These are phyloP conservation scores for Pygmarrhopalites habei DNA, from an alignment of 1,140 invertebrate species.

Conservation along the genomic window DNA sequence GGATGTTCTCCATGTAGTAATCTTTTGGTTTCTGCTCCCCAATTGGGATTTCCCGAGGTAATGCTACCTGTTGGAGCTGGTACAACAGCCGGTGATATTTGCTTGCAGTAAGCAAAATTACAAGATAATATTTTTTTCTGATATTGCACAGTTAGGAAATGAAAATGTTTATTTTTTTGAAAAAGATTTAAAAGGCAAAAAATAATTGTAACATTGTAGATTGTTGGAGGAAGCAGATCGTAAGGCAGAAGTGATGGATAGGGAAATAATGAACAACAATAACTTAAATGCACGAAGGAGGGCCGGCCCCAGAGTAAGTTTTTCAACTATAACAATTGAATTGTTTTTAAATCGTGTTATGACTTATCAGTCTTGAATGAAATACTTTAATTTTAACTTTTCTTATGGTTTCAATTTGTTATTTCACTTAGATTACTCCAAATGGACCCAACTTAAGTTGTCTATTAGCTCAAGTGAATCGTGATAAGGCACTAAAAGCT, in stretches of 20 bases:
- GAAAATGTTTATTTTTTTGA: conserved; percentile 34
- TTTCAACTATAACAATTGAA: too few species aligned
- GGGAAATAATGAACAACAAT: conserved; percentile 25
- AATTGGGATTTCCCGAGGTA: conserved; percentile 47
- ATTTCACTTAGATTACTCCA: too few species aligned
- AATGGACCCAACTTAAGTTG: conserved; percentile 44
- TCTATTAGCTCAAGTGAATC: conserved; percentile 45
- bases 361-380: too few species aligned
- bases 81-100: conserved; percentile 49
- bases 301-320: conserved; percentile 24
- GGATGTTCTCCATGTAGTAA: conserved; percentile 36
- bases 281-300: conserved; percentile 39
- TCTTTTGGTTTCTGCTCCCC: conserved; percentile 49
- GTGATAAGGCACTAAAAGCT: conserved; percentile 47
- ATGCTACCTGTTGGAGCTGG: conserved; percentile 46
- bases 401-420: too few species aligned
- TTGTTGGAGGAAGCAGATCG: conserved; percentile 34
- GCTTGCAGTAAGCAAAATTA: conserved; percentile 49
- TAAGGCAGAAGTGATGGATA: conserved; percentile 37
- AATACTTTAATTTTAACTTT: too few species aligned
- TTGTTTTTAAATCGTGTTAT: too few species aligned
- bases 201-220: neutral
- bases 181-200: conserved; percentile 17
- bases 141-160: conserved; percentile 33
- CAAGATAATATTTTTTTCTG: neutral